Evolutionary conservation across 2,888 invertebrate species (phyloP), one percentile per base, ranked within the genome.

Genomic region (Lathronympha strigana): DNA sequence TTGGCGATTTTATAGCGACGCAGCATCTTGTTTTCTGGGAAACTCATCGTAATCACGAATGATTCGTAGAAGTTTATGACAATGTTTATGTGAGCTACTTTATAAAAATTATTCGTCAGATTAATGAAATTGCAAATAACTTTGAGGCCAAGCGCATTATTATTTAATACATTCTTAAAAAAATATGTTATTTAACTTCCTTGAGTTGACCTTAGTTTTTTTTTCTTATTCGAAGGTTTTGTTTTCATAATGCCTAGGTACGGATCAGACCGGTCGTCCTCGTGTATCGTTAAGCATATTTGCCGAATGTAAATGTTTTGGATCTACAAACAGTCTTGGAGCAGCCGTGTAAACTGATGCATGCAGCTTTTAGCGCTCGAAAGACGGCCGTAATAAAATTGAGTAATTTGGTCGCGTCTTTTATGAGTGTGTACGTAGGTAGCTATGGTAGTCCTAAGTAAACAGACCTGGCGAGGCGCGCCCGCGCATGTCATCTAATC

Each of bases 321-420:
- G 67, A 74, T 78, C 73, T 76, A 75, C 72, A 76, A 80, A 73
- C 74, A 74, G 67, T 31, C 50, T 58, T 55, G 40, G 58, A 63
- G 60, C 31, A 55, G 53, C 63, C 66, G 55, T 49, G 61, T 61
- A 61, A 60, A 55, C 49, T 66, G 68, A 61, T 60, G 73, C 70
- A 73, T 77, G 79, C 76, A 73, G 80, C 81, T 87, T 83, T 86
- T 82, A 85, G 80, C 82, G 74, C 78, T 84, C 81, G 70, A 72
- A 79, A 69, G 74, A 74, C 71, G 69, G 63, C 51, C 28, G 54
- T 43, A 64, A 64, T 62, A 28, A 45, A 61, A 45, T 49, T 64
- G 61, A 63, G 50, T 74, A 75, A 71, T 70, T 70, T 74, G 71
- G 69, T 72, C 63, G 72, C 73, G 70, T 75, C 74, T 72, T 71